A percentile compares a stretch with the other conserved stretches of the same genome.
Conservation (phyloP, 37 sponge, comb jelly and placozoan genomes). For the Aplysina aerophoba region DNA sequence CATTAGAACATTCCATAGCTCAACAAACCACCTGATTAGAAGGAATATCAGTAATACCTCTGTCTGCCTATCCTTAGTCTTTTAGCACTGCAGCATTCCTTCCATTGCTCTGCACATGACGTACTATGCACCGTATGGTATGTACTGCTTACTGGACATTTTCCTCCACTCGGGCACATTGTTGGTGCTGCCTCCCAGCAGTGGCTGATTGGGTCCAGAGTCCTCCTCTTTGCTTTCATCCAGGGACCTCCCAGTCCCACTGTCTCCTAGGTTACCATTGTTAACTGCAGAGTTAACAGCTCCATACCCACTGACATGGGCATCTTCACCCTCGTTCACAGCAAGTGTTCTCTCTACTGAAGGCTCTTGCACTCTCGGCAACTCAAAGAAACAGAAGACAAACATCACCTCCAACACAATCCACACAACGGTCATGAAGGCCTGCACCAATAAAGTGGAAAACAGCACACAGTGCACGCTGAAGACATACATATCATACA, state of each 20-base stretch:
- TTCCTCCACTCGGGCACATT: not conserved
- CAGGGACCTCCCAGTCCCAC: not conserved
- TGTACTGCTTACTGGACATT: too few species aligned
- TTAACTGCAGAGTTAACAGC: not conserved
- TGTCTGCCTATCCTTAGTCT: too few species aligned
- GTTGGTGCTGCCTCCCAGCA: not conserved
- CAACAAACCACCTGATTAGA: too few species aligned
- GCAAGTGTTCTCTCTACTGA: not conserved
- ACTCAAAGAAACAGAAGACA: conserved; percentile 61
- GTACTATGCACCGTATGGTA: too few species aligned
- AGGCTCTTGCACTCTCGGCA: conserved; percentile 48
- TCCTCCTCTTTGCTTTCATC: not conserved
- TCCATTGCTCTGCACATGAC: too few species aligned
- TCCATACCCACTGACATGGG: not conserved
- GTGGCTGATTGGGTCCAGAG: not conserved
- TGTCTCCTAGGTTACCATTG: not conserved
- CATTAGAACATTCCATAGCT: too few species aligned
- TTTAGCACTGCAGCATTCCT: too few species aligned
- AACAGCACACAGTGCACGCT: not conserved
- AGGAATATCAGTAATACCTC: too few species aligned
- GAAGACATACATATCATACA: too few species aligned
- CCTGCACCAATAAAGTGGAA: conserved; percentile 27
- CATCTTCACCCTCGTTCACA: not conserved
- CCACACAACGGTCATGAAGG: conserved; percentile 76
- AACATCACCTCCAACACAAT: conserved; percentile 60